A percentile compares a stretch with the other conserved stretches of the same genome.
Evolutionary conservation across 2,797 vertebrate species (phyloP).

Genomic region (Neostethus bicornis): DNA sequence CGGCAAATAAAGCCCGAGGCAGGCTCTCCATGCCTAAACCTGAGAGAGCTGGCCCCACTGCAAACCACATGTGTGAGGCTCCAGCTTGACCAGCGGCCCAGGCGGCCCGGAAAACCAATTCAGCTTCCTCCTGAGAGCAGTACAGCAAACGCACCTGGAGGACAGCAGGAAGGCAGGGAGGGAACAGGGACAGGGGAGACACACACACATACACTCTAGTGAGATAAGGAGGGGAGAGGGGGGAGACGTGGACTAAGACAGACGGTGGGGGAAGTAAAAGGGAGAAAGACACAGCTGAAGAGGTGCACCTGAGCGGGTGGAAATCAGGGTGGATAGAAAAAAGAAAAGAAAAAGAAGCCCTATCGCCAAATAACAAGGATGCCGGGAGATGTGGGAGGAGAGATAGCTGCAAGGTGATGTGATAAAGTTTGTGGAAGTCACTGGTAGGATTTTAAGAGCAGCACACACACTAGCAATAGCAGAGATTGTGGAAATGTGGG

Average conservation of each 20-base stretch:
- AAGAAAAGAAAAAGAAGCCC: no score
- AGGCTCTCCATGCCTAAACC: slow-evolving; percentile 83
- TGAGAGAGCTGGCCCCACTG: slow-evolving; percentile 89
- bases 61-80: slow-evolving; percentile 93
- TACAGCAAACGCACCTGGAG: slow-evolving; percentile 91
- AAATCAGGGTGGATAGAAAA: slow-evolving; percentile 45
- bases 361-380: slow-evolving; percentile 52
- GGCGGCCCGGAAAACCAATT: slow-evolving; percentile 88
- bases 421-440: slow-evolving; percentile 55
- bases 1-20: slow-evolving; percentile 89
- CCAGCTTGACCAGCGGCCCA: slow-evolving; percentile 89
- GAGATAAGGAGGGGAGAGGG: slow-evolving; percentile 74
- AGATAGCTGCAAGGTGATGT: slow-evolving; percentile 51
- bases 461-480: slow-evolving; percentile 17
- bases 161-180: slow-evolving; percentile 61
- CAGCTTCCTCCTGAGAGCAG: slow-evolving; percentile 93
- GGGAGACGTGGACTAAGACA: slow-evolving; percentile 64
- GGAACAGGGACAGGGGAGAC: slow-evolving; percentile 66
- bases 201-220: slow-evolving; percentile 76
- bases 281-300: slow-evolving; percentile 54
- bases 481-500: slow-evolving; percentile 28
- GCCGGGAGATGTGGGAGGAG: slow-evolving; percentile 37
- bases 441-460: slow-evolving; percentile 38
- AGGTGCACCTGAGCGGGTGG: slow-evolving; percentile 41
- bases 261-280: slow-evolving; percentile 63